Base-by-base conservation (phyloP, 2,797 vertebrate species). In the Paedocypris micromegethes region DNA sequence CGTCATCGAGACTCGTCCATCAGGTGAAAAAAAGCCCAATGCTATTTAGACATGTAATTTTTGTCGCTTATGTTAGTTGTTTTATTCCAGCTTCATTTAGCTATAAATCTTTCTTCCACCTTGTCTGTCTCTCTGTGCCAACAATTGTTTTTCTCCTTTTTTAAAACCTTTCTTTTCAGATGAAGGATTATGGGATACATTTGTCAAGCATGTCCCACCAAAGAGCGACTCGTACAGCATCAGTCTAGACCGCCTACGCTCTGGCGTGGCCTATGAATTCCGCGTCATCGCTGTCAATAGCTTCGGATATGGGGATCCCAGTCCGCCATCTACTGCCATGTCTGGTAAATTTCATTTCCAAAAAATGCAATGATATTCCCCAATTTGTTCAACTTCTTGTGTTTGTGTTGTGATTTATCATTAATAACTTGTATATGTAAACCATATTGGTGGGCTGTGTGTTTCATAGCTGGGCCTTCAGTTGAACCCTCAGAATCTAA, bases 131-230 rank as follows among this genome's bases (percentile, higher is more conserved):
- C 38, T 52, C 42, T 46, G 56, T 23, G 42, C 66, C 56, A 58
- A 68, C 61, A 47, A 49, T 44, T 47, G 6, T 8, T 45, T 51
- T 38, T 45, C 61, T n/a, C 0, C 2, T 23, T 64, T 63, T 63
- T 51, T 4, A 51, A 64, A 53, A 44, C 43, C 39, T 42, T 7
- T 45, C 37, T 61, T 62, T 64, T 37, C 78, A 98, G 95, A 98
- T 66, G 95, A 98, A 84, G 96, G 94, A 6, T 80, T 96, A 60
- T 98, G 96, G 96, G 95, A 98, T 52, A 89, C 91, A 75, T 97
- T 98, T 72, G 91, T 90, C 77, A 93, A 92, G 82, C 89, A 90
- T 75, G 89, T 98, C 52, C 90, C 94, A 5, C 83, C 85, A 68
- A 85, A 84, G 0, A 92, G 91, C 82, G 92, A 91, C 5, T 93